Conservation (phyloP, 2,797 vertebrate species). For the Poeciliopsis presidionis region DNA sequence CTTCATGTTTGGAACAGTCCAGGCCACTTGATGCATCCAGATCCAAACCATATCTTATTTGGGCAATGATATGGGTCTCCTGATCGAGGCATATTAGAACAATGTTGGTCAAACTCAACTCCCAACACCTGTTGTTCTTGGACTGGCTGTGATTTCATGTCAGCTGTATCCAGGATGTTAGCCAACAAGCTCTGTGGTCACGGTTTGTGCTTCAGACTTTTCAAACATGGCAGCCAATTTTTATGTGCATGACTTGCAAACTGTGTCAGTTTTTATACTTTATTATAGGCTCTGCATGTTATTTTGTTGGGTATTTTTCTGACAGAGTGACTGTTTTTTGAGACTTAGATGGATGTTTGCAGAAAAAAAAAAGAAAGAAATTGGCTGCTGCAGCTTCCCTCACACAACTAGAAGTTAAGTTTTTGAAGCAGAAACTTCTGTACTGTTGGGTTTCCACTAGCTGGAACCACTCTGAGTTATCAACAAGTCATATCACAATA, state of each 20-base stretch:
- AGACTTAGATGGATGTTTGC: not conserved
- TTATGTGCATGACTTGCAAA: not conserved
- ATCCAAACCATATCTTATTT: not conserved
- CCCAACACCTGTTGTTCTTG: not conserved
- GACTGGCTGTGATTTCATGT: not conserved
- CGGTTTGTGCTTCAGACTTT: not conserved
- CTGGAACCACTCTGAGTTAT: not conserved
- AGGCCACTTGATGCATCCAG: not conserved
- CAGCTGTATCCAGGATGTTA: not conserved
- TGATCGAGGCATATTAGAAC: not conserved
- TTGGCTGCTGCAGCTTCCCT: not conserved
- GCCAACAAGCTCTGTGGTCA: not conserved
- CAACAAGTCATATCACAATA: not conserved
- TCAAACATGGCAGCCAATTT: not conserved
- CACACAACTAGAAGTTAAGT: not conserved
- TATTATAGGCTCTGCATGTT: not conserved
- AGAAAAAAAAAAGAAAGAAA: not conserved
- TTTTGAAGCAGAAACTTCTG: not conserved
- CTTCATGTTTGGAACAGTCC: not conserved
- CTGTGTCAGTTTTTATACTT: not conserved
- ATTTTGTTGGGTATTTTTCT: slow-evolving; percentile 2
- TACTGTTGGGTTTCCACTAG: not conserved
- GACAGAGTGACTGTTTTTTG: not conserved
- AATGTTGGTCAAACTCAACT: not conserved
- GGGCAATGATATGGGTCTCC: not conserved